phyloP scores from a whole-genome alignment of 2,113 vertebrate species.

The Collichthys lucidus region DNA sequence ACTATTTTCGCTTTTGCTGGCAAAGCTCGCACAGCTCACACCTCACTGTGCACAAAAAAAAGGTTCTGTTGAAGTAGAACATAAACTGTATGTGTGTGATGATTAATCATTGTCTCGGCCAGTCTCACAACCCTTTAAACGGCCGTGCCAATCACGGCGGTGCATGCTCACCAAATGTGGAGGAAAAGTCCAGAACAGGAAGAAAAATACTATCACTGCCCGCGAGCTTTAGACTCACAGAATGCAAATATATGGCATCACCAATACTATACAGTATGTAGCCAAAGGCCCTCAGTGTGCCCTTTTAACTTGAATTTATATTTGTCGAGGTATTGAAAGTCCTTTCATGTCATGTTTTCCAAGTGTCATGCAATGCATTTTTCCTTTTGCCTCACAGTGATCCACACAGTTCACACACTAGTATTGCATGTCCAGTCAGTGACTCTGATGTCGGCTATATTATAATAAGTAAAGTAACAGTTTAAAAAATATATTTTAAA shows the following conservation, averaged over 20 bases:
- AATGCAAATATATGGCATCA: conserved; percentile 8
- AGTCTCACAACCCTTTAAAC: conserved; percentile 43
- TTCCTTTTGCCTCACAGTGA: not conserved
- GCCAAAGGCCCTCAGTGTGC: not conserved
- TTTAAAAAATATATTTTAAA: not conserved
- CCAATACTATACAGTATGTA: not conserved
- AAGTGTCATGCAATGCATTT: not conserved
- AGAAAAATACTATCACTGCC: not conserved
- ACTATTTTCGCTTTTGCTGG: conserved; percentile 13
- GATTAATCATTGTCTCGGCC: conserved; percentile 53
- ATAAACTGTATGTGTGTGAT: conserved; percentile 48
- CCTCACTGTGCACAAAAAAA: conserved; percentile 46
- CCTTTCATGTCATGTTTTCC: not conserved
- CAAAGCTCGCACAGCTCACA: conserved; percentile 14
- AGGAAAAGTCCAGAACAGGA: not conserved
- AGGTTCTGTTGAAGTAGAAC: conserved; percentile 31
- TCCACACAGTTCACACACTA: not conserved
- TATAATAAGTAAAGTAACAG: not conserved
- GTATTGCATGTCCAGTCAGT: not conserved
- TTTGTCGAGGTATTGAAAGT: not conserved
- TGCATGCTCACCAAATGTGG: conserved; percentile 25
- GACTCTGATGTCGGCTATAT: not conserved
- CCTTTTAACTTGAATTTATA: not conserved
- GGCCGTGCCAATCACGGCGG: conserved; percentile 35
- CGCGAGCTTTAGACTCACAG: not conserved